Conservation (phyloP, 2,797 vertebrate genomes). For the Tapera naevia region DNA sequence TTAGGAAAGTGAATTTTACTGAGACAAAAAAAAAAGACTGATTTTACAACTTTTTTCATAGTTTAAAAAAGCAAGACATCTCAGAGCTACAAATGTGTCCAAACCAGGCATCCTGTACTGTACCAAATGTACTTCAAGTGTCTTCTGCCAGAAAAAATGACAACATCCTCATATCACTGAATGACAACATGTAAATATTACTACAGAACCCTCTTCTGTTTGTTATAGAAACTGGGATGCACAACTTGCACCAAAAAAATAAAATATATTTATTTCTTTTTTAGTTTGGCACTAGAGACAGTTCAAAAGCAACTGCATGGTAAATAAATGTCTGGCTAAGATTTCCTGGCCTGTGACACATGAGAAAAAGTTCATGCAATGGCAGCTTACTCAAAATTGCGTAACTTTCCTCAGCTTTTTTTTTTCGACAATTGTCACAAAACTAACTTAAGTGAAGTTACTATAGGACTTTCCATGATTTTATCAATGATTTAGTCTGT, state of each 20-base stretch:
- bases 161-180: not conserved
- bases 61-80: not conserved
- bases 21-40: not conserved
- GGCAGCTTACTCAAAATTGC: constrained; percentile 8
- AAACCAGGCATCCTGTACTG: not conserved
- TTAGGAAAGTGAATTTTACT: not conserved
- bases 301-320: constrained; percentile 11
- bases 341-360: not conserved
- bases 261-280: not conserved
- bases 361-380: not conserved
- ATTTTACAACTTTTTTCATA: not conserved
- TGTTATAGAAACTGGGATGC: not conserved
- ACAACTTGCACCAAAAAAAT: not conserved
- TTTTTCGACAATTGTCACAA: not conserved
- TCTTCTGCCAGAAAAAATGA: not conserved
- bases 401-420: not conserved
- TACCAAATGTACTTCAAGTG: not conserved
- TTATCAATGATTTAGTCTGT: not conserved
- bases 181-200: not conserved
- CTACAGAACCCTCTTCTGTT: not conserved
- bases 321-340: constrained; percentile 36
- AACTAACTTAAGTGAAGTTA: not conserved
- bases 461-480: not conserved
- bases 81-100: not conserved
- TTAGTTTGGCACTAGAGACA: not conserved